Conservation (phyloP, 2,113 vertebrate genomes). For the Seriola dumerili region DNA sequence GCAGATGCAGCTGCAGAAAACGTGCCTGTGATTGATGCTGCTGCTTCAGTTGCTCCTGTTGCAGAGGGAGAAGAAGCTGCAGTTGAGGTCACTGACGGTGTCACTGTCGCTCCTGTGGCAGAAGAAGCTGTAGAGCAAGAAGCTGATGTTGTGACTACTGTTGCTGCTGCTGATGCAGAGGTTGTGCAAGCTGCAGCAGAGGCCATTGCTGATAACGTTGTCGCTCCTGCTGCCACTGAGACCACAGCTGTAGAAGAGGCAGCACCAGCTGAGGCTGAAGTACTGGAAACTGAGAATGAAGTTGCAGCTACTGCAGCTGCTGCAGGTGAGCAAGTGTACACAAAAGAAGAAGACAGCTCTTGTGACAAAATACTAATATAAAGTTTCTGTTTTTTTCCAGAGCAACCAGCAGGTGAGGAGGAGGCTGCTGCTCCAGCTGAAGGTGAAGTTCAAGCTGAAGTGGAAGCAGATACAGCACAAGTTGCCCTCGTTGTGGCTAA, state of each 20-base stretch:
- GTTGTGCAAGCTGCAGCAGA: conserved; percentile 71
- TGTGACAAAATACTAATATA: background rate
- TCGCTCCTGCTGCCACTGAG: conserved; percentile 77
- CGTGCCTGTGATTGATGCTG: conserved; percentile 54
- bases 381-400: background rate
- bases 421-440: conserved; percentile 49
- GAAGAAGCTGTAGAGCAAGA: conserved; percentile 77
- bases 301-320: conserved; percentile 76
- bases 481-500: conserved; percentile 86
- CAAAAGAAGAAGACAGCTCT: background rate
- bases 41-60: conserved; percentile 72
- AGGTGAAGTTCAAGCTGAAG: conserved; percentile 61
- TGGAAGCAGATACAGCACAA: conserved; percentile 66
- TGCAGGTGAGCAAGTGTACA: conserved; percentile 61
- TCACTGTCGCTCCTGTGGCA: conserved; percentile 73
- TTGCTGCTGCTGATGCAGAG: conserved; percentile 57
- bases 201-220: conserved; percentile 79
- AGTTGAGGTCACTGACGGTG: conserved; percentile 43
- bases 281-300: conserved; percentile 77
- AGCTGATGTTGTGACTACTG: conserved; percentile 53
- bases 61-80: conserved; percentile 72
- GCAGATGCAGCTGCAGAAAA: conserved; percentile 54
- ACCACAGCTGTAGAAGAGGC: conserved; percentile 76
- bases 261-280: conserved; percentile 78
- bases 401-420: conserved; percentile 25